Base-by-base conservation (phyloP, 64 coral and sea anemone genomes). In the Montipora capricornis region DNA sequence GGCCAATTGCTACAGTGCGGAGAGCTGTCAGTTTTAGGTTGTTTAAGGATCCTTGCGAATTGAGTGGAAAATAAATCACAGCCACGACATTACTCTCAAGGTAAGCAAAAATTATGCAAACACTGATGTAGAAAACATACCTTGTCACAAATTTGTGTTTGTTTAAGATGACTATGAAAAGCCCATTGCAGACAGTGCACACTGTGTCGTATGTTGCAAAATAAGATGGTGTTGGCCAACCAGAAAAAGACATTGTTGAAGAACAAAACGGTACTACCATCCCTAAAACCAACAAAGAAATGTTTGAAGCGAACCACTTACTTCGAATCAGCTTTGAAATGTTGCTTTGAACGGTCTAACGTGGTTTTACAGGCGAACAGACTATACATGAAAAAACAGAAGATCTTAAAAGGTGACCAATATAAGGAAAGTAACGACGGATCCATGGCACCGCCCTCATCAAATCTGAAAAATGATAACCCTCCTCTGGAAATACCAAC, bases 81-180 rank as follows among this genome's bases (percentile, higher is more conserved):
- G 24, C 24, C 24, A 26, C 24, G 24, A 26, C 24, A 26, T 26
- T 26, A 26, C 24, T 26, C 24, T 26, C 24, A 26, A 26, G 24
- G 24, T 26, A 26, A 26, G 24, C 24, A 26, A 26, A 26, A 26
- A 26, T 26, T 0, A 26, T 26, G 24, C 24, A 26, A 26, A 26
- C 24, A 26, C 24, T 26, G 24, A 26, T 26, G 24, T 26, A 26
- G 24, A 26, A 26, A 26, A 26, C 24, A 26, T 26, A 93, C 2
- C 84, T 2, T 37, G 91, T 93, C 47, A 76, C 77, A 61, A 15
- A 2, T 8, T 44, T 51, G 58, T 93, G 82, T 60, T 74, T 93
- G 47, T 93, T 80, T 29, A 93, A 75, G 53, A 88, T 70, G 22
- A 93, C 66, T 68, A 93, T 66, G 15, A 93, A 93, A 48, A 93